Evolutionary conservation across 2,888 invertebrate species (phyloP).

Genomic region (Drosophila anceps): DNA sequence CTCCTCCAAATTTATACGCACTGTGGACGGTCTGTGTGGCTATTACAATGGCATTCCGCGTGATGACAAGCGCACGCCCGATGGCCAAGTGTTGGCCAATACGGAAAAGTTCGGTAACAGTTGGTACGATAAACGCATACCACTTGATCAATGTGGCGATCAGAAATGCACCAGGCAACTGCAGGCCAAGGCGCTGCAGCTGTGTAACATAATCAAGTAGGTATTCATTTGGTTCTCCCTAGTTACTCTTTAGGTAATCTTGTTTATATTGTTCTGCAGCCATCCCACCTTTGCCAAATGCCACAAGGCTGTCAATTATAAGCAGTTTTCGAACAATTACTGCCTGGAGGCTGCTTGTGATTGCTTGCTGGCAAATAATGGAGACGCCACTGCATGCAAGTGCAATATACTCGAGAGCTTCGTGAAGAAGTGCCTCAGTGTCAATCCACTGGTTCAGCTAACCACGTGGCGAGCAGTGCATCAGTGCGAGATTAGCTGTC

Average conservation of each 20-base stretch:
- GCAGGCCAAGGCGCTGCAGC: slow-evolving; percentile 88
- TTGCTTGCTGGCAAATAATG: slow-evolving; percentile 88
- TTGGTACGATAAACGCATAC: slow-evolving; percentile 88
- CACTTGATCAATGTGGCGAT: slow-evolving; percentile 87
- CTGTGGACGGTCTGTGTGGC: slow-evolving; percentile 93
- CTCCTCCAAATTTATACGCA: slow-evolving; percentile 87
- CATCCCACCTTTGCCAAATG: slow-evolving; percentile 89
- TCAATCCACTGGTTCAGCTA: slow-evolving; percentile 88
- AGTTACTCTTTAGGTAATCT: background rate
- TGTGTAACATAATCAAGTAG: slow-evolving; percentile 90
- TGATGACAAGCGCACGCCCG: slow-evolving; percentile 91
- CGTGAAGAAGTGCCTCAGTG: slow-evolving; percentile 90
- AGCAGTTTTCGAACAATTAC: slow-evolving; percentile 88
- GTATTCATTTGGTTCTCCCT: slow-evolving; percentile 58
- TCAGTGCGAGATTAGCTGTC: slow-evolving; percentile 91
- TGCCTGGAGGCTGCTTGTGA: slow-evolving; percentile 92
- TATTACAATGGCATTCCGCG: slow-evolving; percentile 88
- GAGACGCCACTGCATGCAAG: slow-evolving; percentile 87
- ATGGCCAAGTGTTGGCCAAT: slow-evolving; percentile 88
- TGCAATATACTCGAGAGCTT: slow-evolving; percentile 90
- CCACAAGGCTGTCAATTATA: slow-evolving; percentile 88
- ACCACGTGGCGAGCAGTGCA: slow-evolving; percentile 90
- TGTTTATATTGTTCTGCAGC: slow-evolving; percentile 79
- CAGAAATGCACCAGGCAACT: slow-evolving; percentile 88
- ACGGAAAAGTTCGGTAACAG: slow-evolving; percentile 91